These are phyloP conservation scores for Poecile atricapillus DNA, from an alignment of 2,113 vertebrate genomes.

Conservation along the genomic window DNA sequence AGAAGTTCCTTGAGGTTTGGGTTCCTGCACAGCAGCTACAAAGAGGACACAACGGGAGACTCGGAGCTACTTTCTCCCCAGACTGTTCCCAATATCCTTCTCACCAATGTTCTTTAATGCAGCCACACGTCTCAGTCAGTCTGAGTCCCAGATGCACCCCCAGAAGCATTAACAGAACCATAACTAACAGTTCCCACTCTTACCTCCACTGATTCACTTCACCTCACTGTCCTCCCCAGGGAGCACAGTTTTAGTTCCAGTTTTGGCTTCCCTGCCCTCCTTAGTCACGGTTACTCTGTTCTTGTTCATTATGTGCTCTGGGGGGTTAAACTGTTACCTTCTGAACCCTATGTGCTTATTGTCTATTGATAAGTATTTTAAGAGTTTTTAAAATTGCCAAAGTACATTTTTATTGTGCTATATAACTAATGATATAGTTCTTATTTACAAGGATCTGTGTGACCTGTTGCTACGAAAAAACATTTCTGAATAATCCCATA, in stretches of 20 bases:
- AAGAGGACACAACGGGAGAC: neutral
- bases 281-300: neutral
- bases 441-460: neutral
- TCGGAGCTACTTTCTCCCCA: neutral
- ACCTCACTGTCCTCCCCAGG: neutral
- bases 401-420: slow-evolving; percentile 1
- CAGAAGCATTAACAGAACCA: neutral
- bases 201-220: neutral
- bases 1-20: neutral
- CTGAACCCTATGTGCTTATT: neutral
- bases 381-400: neutral
- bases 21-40: neutral
- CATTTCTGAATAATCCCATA: neutral
- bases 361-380: slow-evolving; percentile 31
- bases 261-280: neutral
- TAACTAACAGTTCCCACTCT: neutral
- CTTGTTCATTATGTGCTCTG: neutral
- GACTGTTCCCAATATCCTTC: neutral
- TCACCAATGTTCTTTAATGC: neutral
- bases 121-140: neutral
- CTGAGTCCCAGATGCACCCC: neutral
- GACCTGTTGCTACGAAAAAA: neutral
- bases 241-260: neutral
- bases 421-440: neutral
- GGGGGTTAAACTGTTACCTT: neutral